Evolutionary conservation across 2,113 vertebrate genomes (phyloP), one percentile per base, ranked within the genome.

Genomic region (Nycticebus coucang): DNA sequence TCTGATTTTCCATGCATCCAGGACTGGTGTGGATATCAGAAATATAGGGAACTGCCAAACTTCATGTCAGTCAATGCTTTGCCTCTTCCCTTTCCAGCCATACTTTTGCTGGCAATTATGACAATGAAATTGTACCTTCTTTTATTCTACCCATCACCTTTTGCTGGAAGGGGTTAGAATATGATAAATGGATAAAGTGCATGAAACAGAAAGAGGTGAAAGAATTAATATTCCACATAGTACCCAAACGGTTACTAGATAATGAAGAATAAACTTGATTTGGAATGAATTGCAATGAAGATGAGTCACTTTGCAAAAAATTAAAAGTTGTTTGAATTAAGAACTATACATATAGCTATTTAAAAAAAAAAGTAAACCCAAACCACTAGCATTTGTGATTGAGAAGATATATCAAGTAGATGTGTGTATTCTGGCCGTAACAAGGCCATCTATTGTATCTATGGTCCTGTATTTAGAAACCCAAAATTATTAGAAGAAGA

Each of bases 401-500:
- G 24, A 77, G n/a, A 82, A 19, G 28, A 57, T 35, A 28, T 41
- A 91, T 66, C 57, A 87, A 57, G 87, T 82, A 78, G 45, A 84
- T 45, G 50, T 91, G 59, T 4, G 11, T 72, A 4, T 45, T 41
- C 8, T 75, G 92, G 66, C n/a, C 35, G 41, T 12, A 69, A 37
- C 33, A 81, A 89, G 75, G 57, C 91, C 91, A 93, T 93, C 91
- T 93, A 82, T 72, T 87, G 9, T 50, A 64, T 11, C 57, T 71
- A 50, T 66, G 35, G 87, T 53, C 13, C 68, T 69, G 14, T 91
- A 82, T 93, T 93, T 91, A 91, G 69, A 93, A 93, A 64, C 33
- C 7, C n/a, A 35, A 53, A 79, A 89, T 95, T 74, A 81, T 87
- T 91, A 91, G 91, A 91, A 62, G 83, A 86, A 87, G 78, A 84